Percentiles rank a stretch among this genome's conserved stretches.
Conservation (phyloP, 2,888 invertebrate genomes). For the Lycia hirtaria region DNA sequence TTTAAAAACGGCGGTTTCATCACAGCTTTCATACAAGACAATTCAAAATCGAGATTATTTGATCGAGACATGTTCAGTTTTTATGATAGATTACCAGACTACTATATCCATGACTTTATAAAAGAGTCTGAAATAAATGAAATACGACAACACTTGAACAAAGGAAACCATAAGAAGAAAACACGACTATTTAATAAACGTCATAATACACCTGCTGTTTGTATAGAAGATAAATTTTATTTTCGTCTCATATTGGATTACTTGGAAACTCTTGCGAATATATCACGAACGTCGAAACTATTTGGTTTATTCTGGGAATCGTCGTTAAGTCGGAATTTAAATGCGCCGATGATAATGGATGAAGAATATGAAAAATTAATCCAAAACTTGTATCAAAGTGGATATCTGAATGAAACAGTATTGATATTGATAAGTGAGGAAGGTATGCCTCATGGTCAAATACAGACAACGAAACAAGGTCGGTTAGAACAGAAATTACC, state of each 20-base stretch:
- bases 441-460: conserved; percentile 91
- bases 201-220: background rate
- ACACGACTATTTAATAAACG: background rate
- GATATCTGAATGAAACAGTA: conserved; percentile 87
- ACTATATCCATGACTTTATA: conserved; percentile 90
- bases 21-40: conserved; percentile 92
- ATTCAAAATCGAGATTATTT: conserved; percentile 67
- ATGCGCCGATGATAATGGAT: conserved; percentile 90
- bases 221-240: conserved; percentile 69
- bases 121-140: conserved; percentile 70
- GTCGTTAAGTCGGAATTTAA: conserved; percentile 91
- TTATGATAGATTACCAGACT: conserved; percentile 90
- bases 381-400: conserved; percentile 67
- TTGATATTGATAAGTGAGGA: conserved; percentile 93
- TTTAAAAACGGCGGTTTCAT: conserved; percentile 87
- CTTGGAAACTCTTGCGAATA: conserved; percentile 84
- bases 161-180: background rate
- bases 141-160: background rate
- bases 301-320: conserved; percentile 93
- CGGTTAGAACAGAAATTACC: conserved; percentile 93
- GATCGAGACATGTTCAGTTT: conserved; percentile 70
- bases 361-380: conserved; percentile 84
- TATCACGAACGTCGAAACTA: conserved; percentile 83
- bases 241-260: conserved; percentile 89
- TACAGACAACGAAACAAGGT: conserved; percentile 91